Base-by-base conservation (phyloP, 2,797 vertebrate species). In the Eutrigla gurnardus region DNA sequence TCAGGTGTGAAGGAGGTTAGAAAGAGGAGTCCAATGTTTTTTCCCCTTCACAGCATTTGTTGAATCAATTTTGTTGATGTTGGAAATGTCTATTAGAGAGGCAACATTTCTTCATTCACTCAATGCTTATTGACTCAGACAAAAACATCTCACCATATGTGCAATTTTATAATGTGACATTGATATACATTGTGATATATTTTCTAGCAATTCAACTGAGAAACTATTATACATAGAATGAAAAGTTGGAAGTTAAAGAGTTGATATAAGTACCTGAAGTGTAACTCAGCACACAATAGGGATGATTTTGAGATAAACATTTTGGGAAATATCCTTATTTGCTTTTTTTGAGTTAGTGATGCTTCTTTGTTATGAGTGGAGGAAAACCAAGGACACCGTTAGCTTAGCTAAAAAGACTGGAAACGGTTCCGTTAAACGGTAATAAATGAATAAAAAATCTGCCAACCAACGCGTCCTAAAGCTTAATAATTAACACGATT, bases 41-140 rank as follows among this genome's bases (percentile, higher is more conserved):
- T 7, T 8, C 33, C 55, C 17, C 47, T 35, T 73, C 39, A 17
- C 33, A n/a, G 58, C 32, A 46, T 47, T 80, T 33, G 13, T 55
- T 59, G 57, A 17, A 45, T 14, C 1, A 1, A 32, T 43, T 47
- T 9, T 17, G 5, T 45, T 46, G 37, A 61, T 12, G 2, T 50
- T 52, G 3, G 10, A 59, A 35, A 46, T 40, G 13, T 11, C 36
- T 32, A 13, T 15, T 4, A 53, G 37, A 52, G 52, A 49, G 25
- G 13, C n/a, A n/a, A 18, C 47, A 70, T 4, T 52, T 52, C n/a
- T 33, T 59, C 60, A 40, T 61, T 14, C 5, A 4, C 45, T 25
- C 25, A 18, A 8, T 57, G 17, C 4, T 64, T 55, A 7, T 35
- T 7, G 39, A 47, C 11, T 54, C 25, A 18, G 18, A 35, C 8